Evolutionary conservation across 64 coral and sea anemone genomes (phyloP), one percentile per base, ranked within the genome.

Genomic region (Acropora yongei): DNA sequence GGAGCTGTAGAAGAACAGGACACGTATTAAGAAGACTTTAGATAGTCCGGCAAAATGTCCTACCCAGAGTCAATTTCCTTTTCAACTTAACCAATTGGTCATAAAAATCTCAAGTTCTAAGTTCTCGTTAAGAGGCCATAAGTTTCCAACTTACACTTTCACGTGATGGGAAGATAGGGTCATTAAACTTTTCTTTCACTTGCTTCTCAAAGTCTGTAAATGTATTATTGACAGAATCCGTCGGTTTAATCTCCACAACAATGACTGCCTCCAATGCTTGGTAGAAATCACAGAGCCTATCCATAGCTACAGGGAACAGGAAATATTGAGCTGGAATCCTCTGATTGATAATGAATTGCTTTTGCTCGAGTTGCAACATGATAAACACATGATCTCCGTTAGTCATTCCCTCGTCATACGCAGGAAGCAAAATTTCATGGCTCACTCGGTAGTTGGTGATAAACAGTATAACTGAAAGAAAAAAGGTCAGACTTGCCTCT

Each of bases 341-440:
- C 58, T n/a, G 43, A 11, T 71, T 85, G 0, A 8, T 3, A 8
- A 48, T 72, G 65, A 30, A 85, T 17, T 39, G 63, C 8, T 85
- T 6, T 6, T 48, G 82, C 2, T 85, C 63, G 4, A 85, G 82
- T 85, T 85, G 82, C 7, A 85, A 41, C 61, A 85, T 69, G 43
- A 85, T 68, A 45, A 97, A 97, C 1, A 82, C 95, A 12, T 97
- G 94, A 12, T 97, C 92, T 2, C 95, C 95, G 42, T 87, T 82
- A 1, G 90, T 93, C 95, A 97, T 94, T 3, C 83, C 83, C 19
- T 94, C 61, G 42, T 97, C 78, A 69, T 90, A 71, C 5, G 95
- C 95, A 42, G 88, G 78, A 1, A 77, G 8, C 92, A 97, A 86
- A 47, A 76, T 86, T 61, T 91, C 75, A 5, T 82, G 92, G 1